Evolutionary conservation across 2,888 invertebrate species (phyloP).

Genomic region (Rugalucina vietnamica): DNA sequence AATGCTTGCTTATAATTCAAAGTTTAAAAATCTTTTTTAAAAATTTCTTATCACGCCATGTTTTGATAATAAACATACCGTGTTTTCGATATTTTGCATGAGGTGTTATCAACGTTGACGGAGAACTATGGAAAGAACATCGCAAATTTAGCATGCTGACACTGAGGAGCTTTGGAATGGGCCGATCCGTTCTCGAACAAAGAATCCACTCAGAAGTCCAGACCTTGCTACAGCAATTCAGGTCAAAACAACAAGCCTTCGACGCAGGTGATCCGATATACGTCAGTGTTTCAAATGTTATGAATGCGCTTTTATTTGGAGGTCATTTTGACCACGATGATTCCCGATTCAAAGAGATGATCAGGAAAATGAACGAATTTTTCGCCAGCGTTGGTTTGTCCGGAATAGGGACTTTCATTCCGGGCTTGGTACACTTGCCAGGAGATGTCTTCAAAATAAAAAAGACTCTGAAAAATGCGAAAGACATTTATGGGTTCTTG

Average conservation of each 20-base stretch:
- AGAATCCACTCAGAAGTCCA: conserved; percentile 56
- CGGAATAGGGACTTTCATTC: conserved; percentile 15
- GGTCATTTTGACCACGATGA: conserved; percentile 38
- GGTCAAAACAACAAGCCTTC: neutral
- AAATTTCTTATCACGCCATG: too few species aligned
- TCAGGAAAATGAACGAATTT: conserved; percentile 15
- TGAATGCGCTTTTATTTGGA: conserved; percentile 39
- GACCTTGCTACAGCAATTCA: neutral
- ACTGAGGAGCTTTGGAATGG: conserved; percentile 62
- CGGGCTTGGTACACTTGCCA: conserved; percentile 23
- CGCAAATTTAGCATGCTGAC: conserved; percentile 55
- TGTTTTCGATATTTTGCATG: too few species aligned
- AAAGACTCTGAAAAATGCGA: conserved; percentile 13
- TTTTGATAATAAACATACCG: too few species aligned
- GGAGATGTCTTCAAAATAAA: conserved; percentile 36
- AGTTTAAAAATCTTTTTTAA: too few species aligned
- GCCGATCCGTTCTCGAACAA: conserved; percentile 44
- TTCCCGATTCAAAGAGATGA: conserved; percentile 14
- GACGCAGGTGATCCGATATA: conserved; percentile 13
- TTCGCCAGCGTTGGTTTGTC: neutral
- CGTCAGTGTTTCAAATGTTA: conserved; percentile 33
- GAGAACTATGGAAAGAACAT: conserved; percentile 60
- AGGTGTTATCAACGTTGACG: neutral
- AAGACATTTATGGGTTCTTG: conserved; percentile 18
- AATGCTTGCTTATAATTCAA: too few species aligned